A percentile compares a stretch with the other conserved stretches of the same genome.
Evolutionary conservation across 2,797 vertebrate species (phyloP).

Genomic region (Calcarius lapponicus): DNA sequence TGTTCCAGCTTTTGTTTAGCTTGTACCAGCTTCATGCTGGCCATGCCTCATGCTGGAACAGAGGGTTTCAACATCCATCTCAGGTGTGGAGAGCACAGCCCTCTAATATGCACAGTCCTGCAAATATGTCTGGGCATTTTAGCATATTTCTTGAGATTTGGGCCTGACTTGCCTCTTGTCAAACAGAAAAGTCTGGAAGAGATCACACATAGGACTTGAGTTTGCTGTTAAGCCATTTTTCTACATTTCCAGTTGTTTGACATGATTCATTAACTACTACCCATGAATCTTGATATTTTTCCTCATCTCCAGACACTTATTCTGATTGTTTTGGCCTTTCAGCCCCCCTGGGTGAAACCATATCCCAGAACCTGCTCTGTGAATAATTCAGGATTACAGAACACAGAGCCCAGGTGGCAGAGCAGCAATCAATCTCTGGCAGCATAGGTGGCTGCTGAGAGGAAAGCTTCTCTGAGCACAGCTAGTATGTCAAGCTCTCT

Average conservation of each 20-base stretch:
- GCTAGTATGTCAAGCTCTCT: neutral
- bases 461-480: neutral
- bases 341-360: neutral
- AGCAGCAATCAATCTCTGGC: constrained; percentile 15
- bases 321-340: constrained; percentile 5
- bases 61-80: neutral
- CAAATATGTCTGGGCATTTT: neutral
- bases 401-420: neutral
- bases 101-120: neutral
- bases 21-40: neutral
- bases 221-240: neutral
- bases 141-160: neutral
- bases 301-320: neutral
- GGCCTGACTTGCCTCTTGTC: neutral
- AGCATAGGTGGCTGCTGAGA: neutral
- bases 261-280: neutral
- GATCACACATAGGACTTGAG: neutral
- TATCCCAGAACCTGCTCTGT: neutral
- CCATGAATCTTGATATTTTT: neutral
- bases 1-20: neutral
- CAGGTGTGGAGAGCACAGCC: neutral
- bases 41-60: neutral
- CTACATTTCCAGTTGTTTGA: neutral
- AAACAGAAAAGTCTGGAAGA: neutral
- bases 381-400: constrained; percentile 11